Evolutionary conservation across 2,113 vertebrate species (phyloP).

Genomic region (Microcebus ravelobensis): DNA sequence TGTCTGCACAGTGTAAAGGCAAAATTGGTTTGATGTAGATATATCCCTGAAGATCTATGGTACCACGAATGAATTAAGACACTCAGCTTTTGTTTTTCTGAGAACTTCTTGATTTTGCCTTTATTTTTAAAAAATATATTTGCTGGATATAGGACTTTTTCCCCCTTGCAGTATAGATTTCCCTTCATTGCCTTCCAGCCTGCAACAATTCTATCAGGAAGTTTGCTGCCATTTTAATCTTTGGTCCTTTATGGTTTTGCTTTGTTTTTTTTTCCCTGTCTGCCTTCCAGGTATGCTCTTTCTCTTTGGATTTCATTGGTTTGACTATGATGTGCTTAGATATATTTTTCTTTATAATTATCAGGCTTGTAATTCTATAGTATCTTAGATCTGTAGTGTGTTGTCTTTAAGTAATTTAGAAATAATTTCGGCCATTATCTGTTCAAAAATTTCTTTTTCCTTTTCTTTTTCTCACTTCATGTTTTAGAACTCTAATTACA

Average conservation of each 20-base stretch:
- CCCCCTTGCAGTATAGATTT: background rate
- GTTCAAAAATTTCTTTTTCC: constrained; percentile 25
- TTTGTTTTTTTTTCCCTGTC: background rate
- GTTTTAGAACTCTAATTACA: background rate
- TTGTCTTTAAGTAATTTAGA: background rate
- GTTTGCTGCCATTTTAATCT: background rate
- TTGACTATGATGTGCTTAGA: background rate
- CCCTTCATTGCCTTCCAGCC: background rate
- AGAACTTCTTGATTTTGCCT: background rate
- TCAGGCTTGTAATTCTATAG: background rate
- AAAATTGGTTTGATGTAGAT: background rate
- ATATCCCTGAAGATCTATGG: background rate
- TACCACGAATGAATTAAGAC: background rate
- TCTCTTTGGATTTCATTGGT: background rate
- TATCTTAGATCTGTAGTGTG: background rate
- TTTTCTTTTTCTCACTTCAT: background rate
- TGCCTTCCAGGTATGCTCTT: background rate
- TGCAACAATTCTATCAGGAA: background rate
- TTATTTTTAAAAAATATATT: background rate
- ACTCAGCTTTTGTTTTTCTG: background rate
- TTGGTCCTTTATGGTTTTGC: background rate
- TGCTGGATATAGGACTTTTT: background rate
- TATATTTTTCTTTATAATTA: background rate
- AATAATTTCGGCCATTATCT: constrained; percentile 13
- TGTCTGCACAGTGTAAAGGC: background rate